Evolutionary conservation across 2,113 vertebrate species (phyloP), one percentile per base, ranked within the genome.

Genomic region (Neolamprologus sp.): DNA sequence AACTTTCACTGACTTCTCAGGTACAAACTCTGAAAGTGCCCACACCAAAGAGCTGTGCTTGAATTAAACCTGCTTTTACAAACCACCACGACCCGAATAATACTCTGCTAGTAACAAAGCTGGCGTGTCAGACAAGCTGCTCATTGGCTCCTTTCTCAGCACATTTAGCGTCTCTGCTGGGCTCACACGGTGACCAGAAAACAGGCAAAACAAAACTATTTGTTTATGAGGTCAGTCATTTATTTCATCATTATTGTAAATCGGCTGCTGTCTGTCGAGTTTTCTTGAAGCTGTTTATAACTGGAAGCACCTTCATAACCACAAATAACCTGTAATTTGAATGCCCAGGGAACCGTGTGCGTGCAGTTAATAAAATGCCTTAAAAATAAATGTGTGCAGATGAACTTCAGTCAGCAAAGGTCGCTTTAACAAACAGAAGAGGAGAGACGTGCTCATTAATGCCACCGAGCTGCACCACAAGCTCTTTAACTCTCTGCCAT

Each of bases 391-490:
- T 51, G 7, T 78, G 42, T 49, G 35, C 53, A 21, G 45, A 35
- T 12, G 13, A 30, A 65, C 42, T 49, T 73, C 80, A 78, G 30
- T 14, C 11, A 13, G 47, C 3, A 17, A 83, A 37, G 53, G 30
- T 12, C 57, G 3, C 2, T n/a, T 88, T 80, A 55, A 65, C 80
- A n/a, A 85, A 83, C 88, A 51, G 54, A 21, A 26, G 17, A 26
- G 17, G 17, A 6, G 82, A 87, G 57, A 68, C 7, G 30, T 7
- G 5, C 87, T 89, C 89, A 92, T 90, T 92, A 94, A 87, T 92
- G 81, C 82, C 82, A 49, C 40, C 2, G 17, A 6, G 80, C 86
- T 85, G 47, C 63, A 85, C 26, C 73, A 84, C 82, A 83, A 89
- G 88, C 89, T 88, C 83, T 84, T 90, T 55, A 73, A 86, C 86